Evolutionary conservation across 2,113 vertebrate species (phyloP).

Genomic region (Petromus typicus): DNA sequence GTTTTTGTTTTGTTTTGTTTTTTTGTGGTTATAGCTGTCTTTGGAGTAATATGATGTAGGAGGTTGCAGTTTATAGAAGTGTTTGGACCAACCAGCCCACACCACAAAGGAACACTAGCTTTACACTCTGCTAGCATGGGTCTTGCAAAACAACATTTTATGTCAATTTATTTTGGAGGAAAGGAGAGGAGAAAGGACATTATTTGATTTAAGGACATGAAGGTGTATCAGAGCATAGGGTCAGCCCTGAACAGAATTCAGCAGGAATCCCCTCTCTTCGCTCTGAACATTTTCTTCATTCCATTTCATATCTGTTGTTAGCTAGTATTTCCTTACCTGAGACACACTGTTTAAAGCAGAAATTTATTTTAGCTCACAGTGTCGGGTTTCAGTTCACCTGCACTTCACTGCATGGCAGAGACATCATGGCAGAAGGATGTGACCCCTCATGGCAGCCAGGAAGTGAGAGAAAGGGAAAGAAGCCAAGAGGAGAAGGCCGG

Average conservation of each 20-base stretch:
- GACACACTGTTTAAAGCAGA: background rate
- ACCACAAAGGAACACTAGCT: slow-evolving; percentile 54
- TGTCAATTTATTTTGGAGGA: background rate
- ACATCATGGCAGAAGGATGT: background rate
- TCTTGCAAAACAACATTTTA: slow-evolving; percentile 65
- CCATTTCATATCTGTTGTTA: background rate
- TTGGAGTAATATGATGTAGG: slow-evolving; percentile 58
- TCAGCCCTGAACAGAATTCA: background rate
- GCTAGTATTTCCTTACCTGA: background rate
- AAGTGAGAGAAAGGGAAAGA: background rate
- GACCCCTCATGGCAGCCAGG: background rate
- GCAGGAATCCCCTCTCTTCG: background rate
- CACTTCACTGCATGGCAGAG: background rate
- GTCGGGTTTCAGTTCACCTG: background rate
- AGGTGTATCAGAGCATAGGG: background rate
- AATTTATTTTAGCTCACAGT: background rate
- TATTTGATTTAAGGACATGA: background rate
- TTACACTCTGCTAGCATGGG: background rate
- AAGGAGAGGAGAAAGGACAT: background rate
- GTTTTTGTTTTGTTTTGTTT: background rate
- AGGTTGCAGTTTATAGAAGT: slow-evolving; percentile 72
- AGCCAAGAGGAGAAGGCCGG: background rate
- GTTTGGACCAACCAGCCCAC: slow-evolving; percentile 57
- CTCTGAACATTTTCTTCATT: background rate
- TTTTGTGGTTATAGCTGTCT: slow-evolving; percentile 66